phyloP scores from a whole-genome alignment of 2,888 invertebrate genomes.

The Eupithecia tripunctaria region DNA sequence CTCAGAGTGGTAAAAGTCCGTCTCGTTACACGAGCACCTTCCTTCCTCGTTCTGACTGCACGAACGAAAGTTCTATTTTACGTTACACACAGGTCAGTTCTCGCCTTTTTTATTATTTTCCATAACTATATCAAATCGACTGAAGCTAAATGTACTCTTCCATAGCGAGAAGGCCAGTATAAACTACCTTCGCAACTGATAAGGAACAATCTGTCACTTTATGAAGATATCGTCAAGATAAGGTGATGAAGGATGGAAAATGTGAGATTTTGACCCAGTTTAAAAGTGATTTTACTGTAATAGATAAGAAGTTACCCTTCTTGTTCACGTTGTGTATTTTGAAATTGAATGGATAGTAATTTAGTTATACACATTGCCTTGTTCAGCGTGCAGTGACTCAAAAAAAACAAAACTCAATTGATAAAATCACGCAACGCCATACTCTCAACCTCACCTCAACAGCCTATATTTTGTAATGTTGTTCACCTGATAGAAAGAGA shows the following conservation, averaged over 20 bases:
- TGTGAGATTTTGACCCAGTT: conserved; percentile 12
- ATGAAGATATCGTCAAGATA: conserved; percentile 13
- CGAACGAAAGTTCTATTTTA: too few species aligned
- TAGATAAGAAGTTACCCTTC: neutral
- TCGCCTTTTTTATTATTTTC: neutral
- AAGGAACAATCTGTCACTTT: conserved; percentile 2
- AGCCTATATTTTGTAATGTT: too few species aligned
- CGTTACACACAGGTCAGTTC: too few species aligned
- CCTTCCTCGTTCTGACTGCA: too few species aligned
- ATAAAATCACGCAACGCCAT: too few species aligned
- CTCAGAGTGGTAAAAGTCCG: too few species aligned
- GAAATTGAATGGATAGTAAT: neutral
- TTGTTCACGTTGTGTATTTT: neutral
- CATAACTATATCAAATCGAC: neutral
- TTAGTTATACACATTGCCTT: too few species aligned
- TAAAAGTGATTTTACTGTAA: conserved; percentile 6
- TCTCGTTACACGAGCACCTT: too few species aligned
- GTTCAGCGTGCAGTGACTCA: too few species aligned
- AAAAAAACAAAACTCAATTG: too few species aligned
- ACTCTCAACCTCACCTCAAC: too few species aligned
- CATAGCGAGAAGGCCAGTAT: neutral
- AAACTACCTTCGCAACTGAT: neutral
- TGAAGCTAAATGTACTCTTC: neutral
- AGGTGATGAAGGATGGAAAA: conserved; percentile 1
- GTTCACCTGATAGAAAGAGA: too few species aligned